Conservation (phyloP, 1,140 invertebrate species). For the Acromyrmex echinatior region DNA sequence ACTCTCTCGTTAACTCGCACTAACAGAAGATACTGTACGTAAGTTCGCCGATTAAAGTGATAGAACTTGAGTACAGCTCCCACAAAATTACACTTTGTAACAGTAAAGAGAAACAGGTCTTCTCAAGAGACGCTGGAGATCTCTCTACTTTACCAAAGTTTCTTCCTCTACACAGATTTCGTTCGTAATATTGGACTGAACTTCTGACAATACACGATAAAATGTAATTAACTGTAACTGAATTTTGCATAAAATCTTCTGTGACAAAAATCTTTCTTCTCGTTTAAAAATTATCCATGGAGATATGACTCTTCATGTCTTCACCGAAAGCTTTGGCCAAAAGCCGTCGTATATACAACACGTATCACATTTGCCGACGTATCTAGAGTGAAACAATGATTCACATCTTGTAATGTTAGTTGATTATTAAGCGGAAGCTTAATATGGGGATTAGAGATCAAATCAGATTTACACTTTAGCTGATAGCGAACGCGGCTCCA, state of each 20-base stretch:
- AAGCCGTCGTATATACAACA: too few species aligned
- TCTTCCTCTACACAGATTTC: not conserved
- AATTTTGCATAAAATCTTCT: not conserved
- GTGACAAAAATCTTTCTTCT: not conserved
- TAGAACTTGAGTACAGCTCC: slow-evolving; percentile 62
- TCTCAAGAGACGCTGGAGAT: slow-evolving; percentile 37
- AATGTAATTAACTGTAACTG: not conserved
- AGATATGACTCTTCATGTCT: not conserved
- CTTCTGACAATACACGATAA: not conserved
- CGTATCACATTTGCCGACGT: not conserved
- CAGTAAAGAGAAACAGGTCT: slow-evolving; percentile 26
- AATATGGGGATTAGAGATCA: slow-evolving; percentile 62
- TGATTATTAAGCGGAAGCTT: slow-evolving; percentile 41
- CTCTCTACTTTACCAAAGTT: slow-evolving; percentile 21
- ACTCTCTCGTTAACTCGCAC: slow-evolving; percentile 28
- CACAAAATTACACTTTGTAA: slow-evolving; percentile 61
- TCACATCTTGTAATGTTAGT: not conserved
- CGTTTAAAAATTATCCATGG: not conserved
- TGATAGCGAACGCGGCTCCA: slow-evolving; percentile 57
- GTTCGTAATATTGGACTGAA: slow-evolving; percentile 26
- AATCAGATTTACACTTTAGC: slow-evolving; percentile 73
- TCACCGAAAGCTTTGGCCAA: not conserved
- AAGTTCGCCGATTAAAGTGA: slow-evolving; percentile 49
- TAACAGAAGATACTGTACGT: not conserved
- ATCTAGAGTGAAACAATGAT: not conserved